Percentiles rank a stretch among this genome's conserved stretches.
Evolutionary conservation across 2,113 vertebrate genomes (phyloP).

Genomic region (Grammomys dolichurus): DNA sequence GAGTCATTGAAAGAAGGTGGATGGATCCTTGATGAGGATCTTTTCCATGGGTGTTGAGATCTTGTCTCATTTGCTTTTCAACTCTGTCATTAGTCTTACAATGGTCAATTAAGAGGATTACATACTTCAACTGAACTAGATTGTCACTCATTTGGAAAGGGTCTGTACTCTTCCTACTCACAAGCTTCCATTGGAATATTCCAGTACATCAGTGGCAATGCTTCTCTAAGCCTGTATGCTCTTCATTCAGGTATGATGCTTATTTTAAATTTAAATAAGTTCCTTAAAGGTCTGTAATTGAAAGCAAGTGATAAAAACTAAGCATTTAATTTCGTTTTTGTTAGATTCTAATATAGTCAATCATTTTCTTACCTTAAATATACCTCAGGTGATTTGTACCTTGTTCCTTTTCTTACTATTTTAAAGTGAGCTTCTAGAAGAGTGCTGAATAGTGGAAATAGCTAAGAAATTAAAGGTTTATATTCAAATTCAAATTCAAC

Average conservation of each 20-base stretch:
- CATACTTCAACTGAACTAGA: neutral
- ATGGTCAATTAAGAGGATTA: neutral
- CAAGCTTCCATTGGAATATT: neutral
- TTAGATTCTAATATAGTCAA: neutral
- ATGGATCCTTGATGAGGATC: neutral
- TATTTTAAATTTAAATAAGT: slow-evolving; percentile 51
- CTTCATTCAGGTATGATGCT: neutral
- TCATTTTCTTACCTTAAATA: neutral
- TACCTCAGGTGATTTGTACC: slow-evolving; percentile 12
- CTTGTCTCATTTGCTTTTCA: neutral
- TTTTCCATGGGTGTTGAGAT: neutral
- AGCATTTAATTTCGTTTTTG: slow-evolving; percentile 14
- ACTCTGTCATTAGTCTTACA: neutral
- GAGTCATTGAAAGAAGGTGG: neutral
- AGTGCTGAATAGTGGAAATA: slow-evolving; percentile 48
- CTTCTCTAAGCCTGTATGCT: neutral
- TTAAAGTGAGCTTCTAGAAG: slow-evolving; percentile 18
- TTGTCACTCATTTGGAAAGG: neutral
- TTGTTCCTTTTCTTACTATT: slow-evolving; percentile 31
- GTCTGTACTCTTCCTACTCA: neutral
- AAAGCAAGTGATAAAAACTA: slow-evolving; percentile 55
- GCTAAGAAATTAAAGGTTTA: slow-evolving; percentile 53
- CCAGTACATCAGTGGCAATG: neutral
- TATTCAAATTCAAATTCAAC: slow-evolving; percentile 70
- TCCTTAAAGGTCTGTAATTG: slow-evolving; percentile 22